These are phyloP conservation scores for Mystacides longicornis DNA, from an alignment of 2,888 invertebrate species.

Conservation along the genomic window DNA sequence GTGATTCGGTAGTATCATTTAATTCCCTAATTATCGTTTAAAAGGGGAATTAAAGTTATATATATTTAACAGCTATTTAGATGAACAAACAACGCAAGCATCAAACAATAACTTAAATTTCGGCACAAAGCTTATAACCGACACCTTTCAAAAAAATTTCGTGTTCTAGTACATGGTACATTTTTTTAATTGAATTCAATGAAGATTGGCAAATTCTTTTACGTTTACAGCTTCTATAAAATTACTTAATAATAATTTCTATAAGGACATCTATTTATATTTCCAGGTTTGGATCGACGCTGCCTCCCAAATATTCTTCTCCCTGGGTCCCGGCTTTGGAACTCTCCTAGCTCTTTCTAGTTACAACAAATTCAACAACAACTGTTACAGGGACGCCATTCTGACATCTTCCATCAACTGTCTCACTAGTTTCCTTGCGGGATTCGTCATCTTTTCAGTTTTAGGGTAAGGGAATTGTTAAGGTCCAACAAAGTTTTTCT, in stretches of 20 bases:
- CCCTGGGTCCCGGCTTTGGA: conserved; percentile 87
- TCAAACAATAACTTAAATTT: no score
- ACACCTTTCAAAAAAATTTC: no score
- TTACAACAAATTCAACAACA: conserved; percentile 92
- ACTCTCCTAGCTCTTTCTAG: conserved; percentile 83
- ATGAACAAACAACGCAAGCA: no score
- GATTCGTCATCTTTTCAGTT: conserved; percentile 91
- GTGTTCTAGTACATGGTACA: neutral
- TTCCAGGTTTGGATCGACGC: conserved; percentile 86
- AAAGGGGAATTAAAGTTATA: no score
- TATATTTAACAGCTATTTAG: no score
- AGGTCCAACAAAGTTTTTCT: no score
- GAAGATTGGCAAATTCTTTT: neutral
- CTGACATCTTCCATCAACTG: conserved; percentile 88
- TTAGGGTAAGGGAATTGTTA: conserved; percentile 62
- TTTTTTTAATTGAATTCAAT: neutral
- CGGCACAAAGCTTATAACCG: no score
- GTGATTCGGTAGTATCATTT: no score
- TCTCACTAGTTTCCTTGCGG: conserved; percentile 85
- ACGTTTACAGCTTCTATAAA: neutral
- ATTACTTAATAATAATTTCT: no score
- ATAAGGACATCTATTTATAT: neutral
- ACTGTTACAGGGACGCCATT: conserved; percentile 82
- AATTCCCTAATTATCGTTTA: no score
- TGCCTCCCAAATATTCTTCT: conserved; percentile 91